Conservation (phyloP, 2,113 vertebrate genomes). For the Aptenodytes forsteri region DNA sequence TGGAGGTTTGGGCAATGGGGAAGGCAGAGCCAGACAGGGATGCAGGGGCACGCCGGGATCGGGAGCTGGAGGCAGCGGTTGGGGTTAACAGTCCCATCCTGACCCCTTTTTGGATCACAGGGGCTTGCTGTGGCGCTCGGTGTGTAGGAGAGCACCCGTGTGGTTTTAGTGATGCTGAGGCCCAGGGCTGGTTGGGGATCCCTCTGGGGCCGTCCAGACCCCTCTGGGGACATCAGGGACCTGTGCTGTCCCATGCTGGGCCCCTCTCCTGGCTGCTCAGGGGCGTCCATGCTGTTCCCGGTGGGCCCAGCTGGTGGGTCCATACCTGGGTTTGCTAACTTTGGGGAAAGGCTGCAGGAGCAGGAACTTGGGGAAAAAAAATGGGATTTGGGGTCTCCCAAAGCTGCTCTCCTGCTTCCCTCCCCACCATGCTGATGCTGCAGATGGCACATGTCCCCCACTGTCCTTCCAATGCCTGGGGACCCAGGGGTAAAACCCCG, state of each 20-base stretch:
- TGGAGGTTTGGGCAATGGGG: neutral
- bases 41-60: rapidly evolving
- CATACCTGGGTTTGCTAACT: neutral
- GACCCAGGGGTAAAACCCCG: neutral
- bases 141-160: neutral
- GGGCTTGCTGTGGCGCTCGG: neutral
- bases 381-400: neutral
- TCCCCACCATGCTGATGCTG: neutral
- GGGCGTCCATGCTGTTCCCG: neutral
- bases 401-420: neutral
- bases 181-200: neutral
- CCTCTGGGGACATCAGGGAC: neutral
- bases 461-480: rapidly evolving
- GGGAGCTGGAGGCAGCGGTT: neutral
- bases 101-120: neutral
- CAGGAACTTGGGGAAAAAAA: neutral
- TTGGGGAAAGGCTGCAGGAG: neutral
- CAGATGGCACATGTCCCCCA: neutral
- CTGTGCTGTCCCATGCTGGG: neutral
- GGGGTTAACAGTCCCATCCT: neutral
- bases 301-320: neutral
- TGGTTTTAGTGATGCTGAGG: neutral
- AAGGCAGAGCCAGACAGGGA: neutral
- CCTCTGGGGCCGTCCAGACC: neutral
- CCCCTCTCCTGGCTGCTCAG: neutral